Percentiles rank a stretch among this genome's conserved stretches.
These are phyloP conservation scores for Cetoscarus ocellatus DNA, from an alignment of 2,797 vertebrate species.

Conservation along the genomic window DNA sequence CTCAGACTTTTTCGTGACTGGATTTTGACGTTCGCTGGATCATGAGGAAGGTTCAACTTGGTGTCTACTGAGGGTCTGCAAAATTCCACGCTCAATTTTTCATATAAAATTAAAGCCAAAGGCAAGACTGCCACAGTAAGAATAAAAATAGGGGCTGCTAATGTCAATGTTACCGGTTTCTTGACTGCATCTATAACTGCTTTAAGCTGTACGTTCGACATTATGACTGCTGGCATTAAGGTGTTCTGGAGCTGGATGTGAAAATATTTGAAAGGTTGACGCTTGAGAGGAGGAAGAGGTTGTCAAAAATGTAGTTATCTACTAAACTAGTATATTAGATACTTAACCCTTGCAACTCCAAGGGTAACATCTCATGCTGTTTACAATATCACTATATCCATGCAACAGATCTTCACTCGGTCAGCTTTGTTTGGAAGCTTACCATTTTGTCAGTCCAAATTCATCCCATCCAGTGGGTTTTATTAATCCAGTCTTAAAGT, in stretches of 20 bases:
- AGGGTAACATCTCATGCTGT: too few relatives aligned
- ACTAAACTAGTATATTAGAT: too few relatives aligned
- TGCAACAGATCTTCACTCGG: too few relatives aligned
- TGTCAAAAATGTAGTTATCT: slow-evolving; percentile 4
- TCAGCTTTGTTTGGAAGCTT: too few relatives aligned
- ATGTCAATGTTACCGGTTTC: background rate
- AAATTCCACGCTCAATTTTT: background rate
- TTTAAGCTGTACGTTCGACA: background rate
- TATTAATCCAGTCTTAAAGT: too few relatives aligned
- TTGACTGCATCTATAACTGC: background rate
- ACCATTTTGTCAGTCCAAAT: too few relatives aligned
- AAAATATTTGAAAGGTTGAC: background rate
- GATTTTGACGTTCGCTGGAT: background rate
- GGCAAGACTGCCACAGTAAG: background rate
- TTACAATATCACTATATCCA: too few relatives aligned
- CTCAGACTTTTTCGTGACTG: background rate
- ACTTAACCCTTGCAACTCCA: too few relatives aligned
- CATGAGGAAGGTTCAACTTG: background rate
- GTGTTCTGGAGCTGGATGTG: background rate
- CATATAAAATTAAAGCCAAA: background rate
- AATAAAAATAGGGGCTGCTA: background rate
- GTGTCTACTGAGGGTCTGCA: background rate
- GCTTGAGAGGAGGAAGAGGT: background rate
- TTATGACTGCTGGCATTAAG: background rate
- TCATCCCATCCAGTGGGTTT: too few relatives aligned